Evolutionary conservation across 2,888 invertebrate species (phyloP).

Genomic region (Automeris io): DNA sequence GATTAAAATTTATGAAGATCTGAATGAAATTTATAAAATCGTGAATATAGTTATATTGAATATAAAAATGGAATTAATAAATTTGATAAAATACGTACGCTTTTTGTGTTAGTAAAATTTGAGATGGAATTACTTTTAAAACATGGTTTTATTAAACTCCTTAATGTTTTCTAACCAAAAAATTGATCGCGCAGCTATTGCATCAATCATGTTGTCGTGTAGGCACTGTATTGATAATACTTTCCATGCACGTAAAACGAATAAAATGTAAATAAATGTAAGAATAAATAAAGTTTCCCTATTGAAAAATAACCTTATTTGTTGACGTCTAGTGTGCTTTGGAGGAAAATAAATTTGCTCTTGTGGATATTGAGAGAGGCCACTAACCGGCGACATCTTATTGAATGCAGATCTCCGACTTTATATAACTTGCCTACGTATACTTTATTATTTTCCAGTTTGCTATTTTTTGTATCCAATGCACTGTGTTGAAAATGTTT

Average conservation of each 20-base stretch:
- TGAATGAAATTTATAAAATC: too few relatives aligned
- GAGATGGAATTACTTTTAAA: too few relatives aligned
- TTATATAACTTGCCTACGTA: too few relatives aligned
- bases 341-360: constrained; percentile 68
- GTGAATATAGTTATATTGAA: too few relatives aligned
- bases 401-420: constrained; percentile 47
- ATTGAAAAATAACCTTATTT: constrained; percentile 72
- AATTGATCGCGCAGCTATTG: too few relatives aligned
- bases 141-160: too few relatives aligned
- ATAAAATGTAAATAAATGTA: constrained; percentile 18
- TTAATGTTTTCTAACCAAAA: too few relatives aligned
- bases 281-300: constrained; percentile 50
- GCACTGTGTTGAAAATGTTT: constrained; percentile 3
- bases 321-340: constrained; percentile 68
- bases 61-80: too few relatives aligned
- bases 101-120: too few relatives aligned
- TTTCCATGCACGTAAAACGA: neutral
- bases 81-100: too few relatives aligned
- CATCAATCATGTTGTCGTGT: too few relatives aligned
- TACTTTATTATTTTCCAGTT: constrained; percentile 30
- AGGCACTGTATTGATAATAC: neutral
- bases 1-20: constrained; percentile 3
- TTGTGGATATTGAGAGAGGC: constrained; percentile 51
- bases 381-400: constrained; percentile 51
- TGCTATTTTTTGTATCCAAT: constrained; percentile 4